phyloP scores from a whole-genome alignment of 2,797 vertebrate species.

The Phalanger gymnotis region DNA sequence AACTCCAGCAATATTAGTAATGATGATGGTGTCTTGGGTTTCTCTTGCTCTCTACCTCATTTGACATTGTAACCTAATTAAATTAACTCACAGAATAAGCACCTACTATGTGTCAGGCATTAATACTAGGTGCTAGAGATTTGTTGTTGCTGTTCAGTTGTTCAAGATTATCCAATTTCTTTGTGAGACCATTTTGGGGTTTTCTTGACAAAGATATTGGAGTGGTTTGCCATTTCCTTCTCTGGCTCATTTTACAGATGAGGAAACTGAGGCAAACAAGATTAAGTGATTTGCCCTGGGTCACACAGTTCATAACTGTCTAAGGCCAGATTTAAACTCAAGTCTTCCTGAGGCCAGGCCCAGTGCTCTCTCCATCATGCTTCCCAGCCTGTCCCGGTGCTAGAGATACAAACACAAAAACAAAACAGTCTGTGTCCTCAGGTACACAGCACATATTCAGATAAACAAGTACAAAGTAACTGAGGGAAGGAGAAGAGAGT shows the following conservation, averaged over 20 bases:
- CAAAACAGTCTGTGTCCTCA: background rate
- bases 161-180: background rate
- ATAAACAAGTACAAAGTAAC: background rate
- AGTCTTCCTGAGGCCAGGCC: background rate
- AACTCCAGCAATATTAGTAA: background rate
- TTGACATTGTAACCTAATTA: background rate
- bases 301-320: background rate
- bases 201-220: background rate
- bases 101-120: background rate
- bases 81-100: background rate
- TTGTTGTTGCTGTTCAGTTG: background rate
- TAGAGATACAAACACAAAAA: background rate
- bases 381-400: background rate
- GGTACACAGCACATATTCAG: background rate
- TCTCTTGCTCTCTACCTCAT: constrained; percentile 6
- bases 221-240: background rate
- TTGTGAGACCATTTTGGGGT: background rate
- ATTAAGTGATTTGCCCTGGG: background rate
- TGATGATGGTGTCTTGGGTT: background rate
- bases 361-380: background rate
- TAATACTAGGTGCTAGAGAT: background rate
- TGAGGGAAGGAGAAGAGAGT: background rate
- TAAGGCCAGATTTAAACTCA: background rate
- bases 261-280: background rate
- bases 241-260: background rate